Conservation (phyloP, 2,888 invertebrate genomes). For the Netelia melanura region DNA sequence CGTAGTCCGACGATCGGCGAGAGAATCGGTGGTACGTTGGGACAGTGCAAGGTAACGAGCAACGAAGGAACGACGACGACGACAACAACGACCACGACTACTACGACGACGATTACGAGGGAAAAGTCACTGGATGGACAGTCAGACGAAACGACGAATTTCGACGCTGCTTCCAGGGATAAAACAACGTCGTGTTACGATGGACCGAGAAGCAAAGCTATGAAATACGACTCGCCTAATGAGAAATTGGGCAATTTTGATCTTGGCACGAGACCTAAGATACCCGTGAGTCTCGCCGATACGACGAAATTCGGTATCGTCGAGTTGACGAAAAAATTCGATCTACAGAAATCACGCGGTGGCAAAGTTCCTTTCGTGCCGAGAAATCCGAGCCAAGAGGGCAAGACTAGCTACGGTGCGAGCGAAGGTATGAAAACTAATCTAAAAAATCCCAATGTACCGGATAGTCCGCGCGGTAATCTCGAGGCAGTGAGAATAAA, state of each 20-base stretch:
- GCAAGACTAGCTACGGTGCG: conserved; percentile 66
- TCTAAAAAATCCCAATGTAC: conserved; percentile 71
- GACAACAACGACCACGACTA: conserved; percentile 49
- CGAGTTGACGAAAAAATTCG: conserved; percentile 78
- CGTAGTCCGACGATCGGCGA: conserved; percentile 54
- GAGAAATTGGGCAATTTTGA: conserved; percentile 76
- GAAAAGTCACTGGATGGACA: conserved; percentile 63
- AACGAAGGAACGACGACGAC: conserved; percentile 66
- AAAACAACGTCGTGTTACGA: conserved; percentile 58
- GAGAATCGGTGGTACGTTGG: conserved; percentile 47
- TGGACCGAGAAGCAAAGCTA: conserved; percentile 69
- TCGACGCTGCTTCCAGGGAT: conserved; percentile 59
- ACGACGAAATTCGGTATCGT: conserved; percentile 73
- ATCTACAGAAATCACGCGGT: conserved; percentile 72
- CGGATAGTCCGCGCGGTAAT: conserved; percentile 77
- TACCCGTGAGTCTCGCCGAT: conserved; percentile 71
- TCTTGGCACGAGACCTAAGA: conserved; percentile 79
- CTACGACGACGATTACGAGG: conserved; percentile 54
- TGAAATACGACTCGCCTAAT: conserved; percentile 73
- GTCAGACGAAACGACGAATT: conserved; percentile 68
- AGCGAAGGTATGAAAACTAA: conserved; percentile 74
- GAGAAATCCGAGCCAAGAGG: conserved; percentile 72
- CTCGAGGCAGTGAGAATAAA: conserved; percentile 79
- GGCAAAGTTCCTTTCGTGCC: conserved; percentile 73
- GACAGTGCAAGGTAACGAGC: conserved; percentile 72